Conservation (phyloP, 2,797 vertebrate species). For the Siniperca obscura region DNA sequence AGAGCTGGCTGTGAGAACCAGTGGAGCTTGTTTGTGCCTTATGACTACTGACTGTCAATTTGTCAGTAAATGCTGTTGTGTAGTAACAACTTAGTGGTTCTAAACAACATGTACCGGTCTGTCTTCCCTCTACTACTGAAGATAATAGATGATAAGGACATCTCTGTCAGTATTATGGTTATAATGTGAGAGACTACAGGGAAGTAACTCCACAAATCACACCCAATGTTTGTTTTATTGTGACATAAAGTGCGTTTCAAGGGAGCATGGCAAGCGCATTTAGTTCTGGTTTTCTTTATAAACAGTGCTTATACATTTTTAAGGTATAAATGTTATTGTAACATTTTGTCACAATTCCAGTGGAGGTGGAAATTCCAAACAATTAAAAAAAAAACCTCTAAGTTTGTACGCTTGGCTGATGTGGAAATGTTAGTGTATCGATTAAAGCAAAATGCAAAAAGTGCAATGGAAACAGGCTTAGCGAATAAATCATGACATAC, state of each 20-base stretch:
- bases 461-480: no score
- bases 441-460: no score
- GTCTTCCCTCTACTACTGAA: background rate
- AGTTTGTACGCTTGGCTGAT: no score
- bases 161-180: conserved; percentile 14
- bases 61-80: conserved; percentile 42
- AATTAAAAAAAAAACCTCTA: no score
- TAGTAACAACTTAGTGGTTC: conserved; percentile 4
- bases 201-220: conserved; percentile 23
- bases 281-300: background rate
- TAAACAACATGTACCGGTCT: conserved; percentile 25
- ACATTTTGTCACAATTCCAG: background rate
- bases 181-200: conserved; percentile 15
- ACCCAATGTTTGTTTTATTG: conserved; percentile 23
- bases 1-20: conserved; percentile 13
- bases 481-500: no score
- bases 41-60: conserved; percentile 40
- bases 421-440: no score
- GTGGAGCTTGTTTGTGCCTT: conserved; percentile 24
- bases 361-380: no score
- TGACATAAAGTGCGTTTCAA: conserved; percentile 4
- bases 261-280: background rate
- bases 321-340: background rate
- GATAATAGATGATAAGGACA: background rate
- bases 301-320: background rate